A percentile compares a stretch with the other conserved stretches of the same genome.
phyloP scores from a whole-genome alignment of 2,113 vertebrate genomes.

The Trinectes maculatus region DNA sequence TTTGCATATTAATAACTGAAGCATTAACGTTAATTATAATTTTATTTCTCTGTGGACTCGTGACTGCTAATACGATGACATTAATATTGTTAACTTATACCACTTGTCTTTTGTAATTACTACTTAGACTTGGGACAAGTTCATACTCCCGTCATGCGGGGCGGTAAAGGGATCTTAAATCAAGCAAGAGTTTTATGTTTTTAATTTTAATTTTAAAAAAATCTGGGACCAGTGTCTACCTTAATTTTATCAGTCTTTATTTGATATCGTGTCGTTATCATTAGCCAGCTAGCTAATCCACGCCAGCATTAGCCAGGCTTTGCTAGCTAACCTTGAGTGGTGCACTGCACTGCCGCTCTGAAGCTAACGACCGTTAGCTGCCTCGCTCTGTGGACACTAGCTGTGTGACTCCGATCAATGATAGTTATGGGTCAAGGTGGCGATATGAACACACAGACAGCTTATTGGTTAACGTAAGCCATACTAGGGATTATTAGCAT shows the following conservation, averaged over 20 bases:
- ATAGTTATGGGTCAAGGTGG: conserved; percentile 61
- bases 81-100: background rate
- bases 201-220: background rate
- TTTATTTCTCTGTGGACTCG: background rate
- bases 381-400: background rate
- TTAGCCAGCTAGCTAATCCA: conserved; percentile 5
- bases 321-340: conserved; percentile 53
- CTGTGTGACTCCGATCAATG: conserved; percentile 18
- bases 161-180: background rate
- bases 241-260: background rate
- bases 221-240: accelerated
- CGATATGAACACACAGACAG: conserved; percentile 25
- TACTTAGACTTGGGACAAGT: background rate
- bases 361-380: conserved; percentile 57
- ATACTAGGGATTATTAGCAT: background rate
- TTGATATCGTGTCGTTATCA: background rate
- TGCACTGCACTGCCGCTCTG: conserved; percentile 26
- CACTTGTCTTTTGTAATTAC: conserved; percentile 19
- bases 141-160: background rate
- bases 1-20: background rate
- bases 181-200: background rate
- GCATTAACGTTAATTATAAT: background rate
- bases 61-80: background rate
- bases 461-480: background rate
- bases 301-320: conserved; percentile 25